Conservation (phyloP, 2,113 vertebrate genomes). For the Xiphorhynchus elegans region DNA sequence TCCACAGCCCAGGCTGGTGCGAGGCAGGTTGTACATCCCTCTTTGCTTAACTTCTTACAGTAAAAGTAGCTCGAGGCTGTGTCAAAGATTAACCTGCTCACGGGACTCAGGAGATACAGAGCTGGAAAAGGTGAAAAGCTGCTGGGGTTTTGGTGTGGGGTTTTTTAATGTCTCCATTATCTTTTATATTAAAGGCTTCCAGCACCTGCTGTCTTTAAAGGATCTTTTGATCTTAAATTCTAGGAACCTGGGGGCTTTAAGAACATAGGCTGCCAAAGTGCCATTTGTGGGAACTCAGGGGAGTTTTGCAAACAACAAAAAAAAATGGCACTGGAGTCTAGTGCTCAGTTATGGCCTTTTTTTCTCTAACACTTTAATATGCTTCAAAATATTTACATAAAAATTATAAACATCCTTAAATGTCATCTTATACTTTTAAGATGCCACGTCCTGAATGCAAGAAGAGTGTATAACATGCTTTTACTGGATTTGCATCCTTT, state of each 20-base stretch:
- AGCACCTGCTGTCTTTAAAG: conserved; percentile 51
- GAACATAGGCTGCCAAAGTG: conserved; percentile 21
- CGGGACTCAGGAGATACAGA: not conserved
- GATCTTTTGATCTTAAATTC: conserved; percentile 58
- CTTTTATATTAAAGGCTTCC: conserved; percentile 34
- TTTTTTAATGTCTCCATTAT: not conserved
- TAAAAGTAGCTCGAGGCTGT: conserved; percentile 56
- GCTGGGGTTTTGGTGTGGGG: not conserved
- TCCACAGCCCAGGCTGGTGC: not conserved
- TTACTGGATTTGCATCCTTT: not conserved
- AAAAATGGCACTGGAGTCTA: not conserved
- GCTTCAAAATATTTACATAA: not conserved
- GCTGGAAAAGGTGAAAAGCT: conserved; percentile 1
- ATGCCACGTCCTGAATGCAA: not conserved
- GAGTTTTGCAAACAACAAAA: not conserved
- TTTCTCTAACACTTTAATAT: conserved; percentile 32
- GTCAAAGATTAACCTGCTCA: conserved; percentile 53
- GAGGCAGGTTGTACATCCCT: not conserved
- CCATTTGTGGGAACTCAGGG: not conserved
- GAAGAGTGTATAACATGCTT: not conserved
- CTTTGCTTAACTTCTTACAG: conserved; percentile 47
- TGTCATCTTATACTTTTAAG: not conserved
- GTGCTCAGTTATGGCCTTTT: not conserved
- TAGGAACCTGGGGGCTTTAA: conserved; percentile 17
- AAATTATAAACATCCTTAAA: not conserved